Evolutionary conservation across 2,888 invertebrate genomes (phyloP).

Genomic region (Horisme vitalbata): DNA sequence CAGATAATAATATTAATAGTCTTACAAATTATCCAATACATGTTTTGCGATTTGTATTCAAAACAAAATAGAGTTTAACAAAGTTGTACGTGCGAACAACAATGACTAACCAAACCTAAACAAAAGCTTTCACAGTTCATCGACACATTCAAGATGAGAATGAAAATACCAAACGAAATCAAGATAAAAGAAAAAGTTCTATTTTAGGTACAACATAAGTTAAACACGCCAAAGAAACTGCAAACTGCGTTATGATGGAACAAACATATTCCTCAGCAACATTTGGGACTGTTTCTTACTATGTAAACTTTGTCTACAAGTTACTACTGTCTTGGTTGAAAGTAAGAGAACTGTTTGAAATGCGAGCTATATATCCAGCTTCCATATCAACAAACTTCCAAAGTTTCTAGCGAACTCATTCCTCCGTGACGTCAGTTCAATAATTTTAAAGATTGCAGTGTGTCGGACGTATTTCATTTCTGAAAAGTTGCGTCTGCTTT

Average conservation of each 20-base stretch:
- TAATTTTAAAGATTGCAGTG: slow-evolving; percentile 50
- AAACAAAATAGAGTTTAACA: slow-evolving; percentile 16
- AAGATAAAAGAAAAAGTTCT: too few species aligned
- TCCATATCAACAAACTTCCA: slow-evolving; percentile 62
- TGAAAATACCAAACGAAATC: slow-evolving; percentile 28
- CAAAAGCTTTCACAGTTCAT: slow-evolving; percentile 19
- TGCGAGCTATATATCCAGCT: slow-evolving; percentile 60
- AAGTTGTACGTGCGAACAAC: slow-evolving; percentile 19
- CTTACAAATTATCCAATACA: slow-evolving; percentile 10
- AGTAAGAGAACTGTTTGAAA: slow-evolving; percentile 58
- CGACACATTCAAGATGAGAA: slow-evolving; percentile 16
- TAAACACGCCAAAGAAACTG: slow-evolving; percentile 38
- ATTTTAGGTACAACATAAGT: slow-evolving; percentile 35
- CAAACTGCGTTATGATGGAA: slow-evolving; percentile 55
- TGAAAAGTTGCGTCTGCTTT: slow-evolving; percentile 10
- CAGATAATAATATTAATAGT: slow-evolving; percentile 6
- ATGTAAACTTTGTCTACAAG: slow-evolving; percentile 66
- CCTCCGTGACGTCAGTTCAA: slow-evolving; percentile 56
- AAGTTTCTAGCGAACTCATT: slow-evolving; percentile 57
- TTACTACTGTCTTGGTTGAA: slow-evolving; percentile 48
- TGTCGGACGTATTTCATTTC: slow-evolving; percentile 34
- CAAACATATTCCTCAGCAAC: slow-evolving; percentile 54
- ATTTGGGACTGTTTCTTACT: slow-evolving; percentile 60
- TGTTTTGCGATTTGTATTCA: slow-evolving; percentile 13
- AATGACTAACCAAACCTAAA: slow-evolving; percentile 19